Conservation (phyloP, 2,888 invertebrate species). For the Trissolcus brochymenae region DNA sequence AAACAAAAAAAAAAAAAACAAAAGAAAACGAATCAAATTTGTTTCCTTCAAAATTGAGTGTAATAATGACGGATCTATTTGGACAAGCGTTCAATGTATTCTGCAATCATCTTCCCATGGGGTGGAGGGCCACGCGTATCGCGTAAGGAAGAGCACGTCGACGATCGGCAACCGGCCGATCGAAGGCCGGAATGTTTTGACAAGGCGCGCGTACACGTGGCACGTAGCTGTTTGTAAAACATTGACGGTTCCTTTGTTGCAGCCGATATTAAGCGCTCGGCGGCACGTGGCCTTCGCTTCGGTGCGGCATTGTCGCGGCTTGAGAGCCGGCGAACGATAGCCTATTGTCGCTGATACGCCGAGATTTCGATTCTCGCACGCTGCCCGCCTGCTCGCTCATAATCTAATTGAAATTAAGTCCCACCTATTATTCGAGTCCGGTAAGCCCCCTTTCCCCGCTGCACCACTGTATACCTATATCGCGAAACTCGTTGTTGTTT, state of each 20-base stretch:
- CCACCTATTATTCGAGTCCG: constrained; percentile 39
- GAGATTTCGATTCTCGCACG: constrained; percentile 63
- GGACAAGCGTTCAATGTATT: constrained; percentile 37
- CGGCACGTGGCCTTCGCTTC: constrained; percentile 61
- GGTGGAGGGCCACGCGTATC: constrained; percentile 17
- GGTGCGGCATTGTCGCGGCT: constrained; percentile 70
- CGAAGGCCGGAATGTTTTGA: constrained; percentile 72
- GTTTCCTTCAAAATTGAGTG: background rate
- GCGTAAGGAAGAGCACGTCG: constrained; percentile 41
- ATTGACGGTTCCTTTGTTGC: constrained; percentile 72
- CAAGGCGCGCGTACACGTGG: constrained; percentile 73
- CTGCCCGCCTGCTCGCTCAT: constrained; percentile 51
- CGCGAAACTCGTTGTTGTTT: constrained; percentile 26
- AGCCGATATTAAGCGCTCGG: constrained; percentile 70
- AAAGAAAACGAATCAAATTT: too few species aligned
- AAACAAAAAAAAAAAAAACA: too few species aligned
- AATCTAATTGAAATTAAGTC: constrained; percentile 70
- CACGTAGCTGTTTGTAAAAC: constrained; percentile 75
- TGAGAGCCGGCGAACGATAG: constrained; percentile 68
- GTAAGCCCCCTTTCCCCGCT: background rate
- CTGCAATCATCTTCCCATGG: constrained; percentile 53
- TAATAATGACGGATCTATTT: constrained; percentile 33
- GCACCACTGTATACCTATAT: background rate
- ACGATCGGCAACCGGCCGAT: constrained; percentile 13
- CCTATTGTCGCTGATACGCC: constrained; percentile 60